A percentile compares a stretch with the other conserved stretches of the same genome.
Evolutionary conservation across 37 sponge, comb jelly and placozoan genomes (phyloP).

Genomic region (Tethya wilhelma): DNA sequence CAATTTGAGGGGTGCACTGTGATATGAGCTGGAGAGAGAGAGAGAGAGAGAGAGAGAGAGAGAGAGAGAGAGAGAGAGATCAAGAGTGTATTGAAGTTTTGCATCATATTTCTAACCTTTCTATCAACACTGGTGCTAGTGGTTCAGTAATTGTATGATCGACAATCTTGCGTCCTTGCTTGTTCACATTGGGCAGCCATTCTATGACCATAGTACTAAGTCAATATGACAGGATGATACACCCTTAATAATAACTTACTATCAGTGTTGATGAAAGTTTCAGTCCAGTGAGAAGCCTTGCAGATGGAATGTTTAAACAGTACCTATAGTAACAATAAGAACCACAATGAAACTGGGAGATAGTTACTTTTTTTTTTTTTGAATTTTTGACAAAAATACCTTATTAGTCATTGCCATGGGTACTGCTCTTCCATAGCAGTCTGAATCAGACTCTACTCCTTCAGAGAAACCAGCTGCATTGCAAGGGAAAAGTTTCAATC

Average conservation of each 20-base stretch:
- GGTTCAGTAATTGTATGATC: constrained; percentile 62
- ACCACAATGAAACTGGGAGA: not conserved
- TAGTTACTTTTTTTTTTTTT: too few species aligned
- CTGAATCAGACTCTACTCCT: not conserved
- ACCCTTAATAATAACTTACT: constrained; percentile 33
- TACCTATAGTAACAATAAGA: constrained; percentile 22
- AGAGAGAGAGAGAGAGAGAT: not conserved
- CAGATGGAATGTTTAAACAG: constrained; percentile 85
- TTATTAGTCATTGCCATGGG: constrained; percentile 11
- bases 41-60: constrained; percentile 12
- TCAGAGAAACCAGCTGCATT: constrained; percentile 1
- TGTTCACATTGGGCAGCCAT: constrained; percentile 61
- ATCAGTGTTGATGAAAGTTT: constrained; percentile 69
- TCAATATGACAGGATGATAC: not conserved
- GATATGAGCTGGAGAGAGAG: constrained; percentile 31
- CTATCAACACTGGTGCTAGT: constrained; percentile 63
- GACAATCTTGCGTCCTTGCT: constrained; percentile 35
- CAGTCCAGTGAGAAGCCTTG: constrained; percentile 78
- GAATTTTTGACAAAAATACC: constrained; percentile 29
- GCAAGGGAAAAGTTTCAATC: not conserved
- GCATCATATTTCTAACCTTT: constrained; percentile 70
- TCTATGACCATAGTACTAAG: constrained; percentile 25
- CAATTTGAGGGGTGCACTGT: constrained; percentile 55
- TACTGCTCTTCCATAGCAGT: constrained; percentile 75
- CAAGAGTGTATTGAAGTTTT: constrained; percentile 4